These are phyloP conservation scores for Metellina segmentata DNA, from an alignment of 2,888 invertebrate genomes.

Conservation along the genomic window DNA sequence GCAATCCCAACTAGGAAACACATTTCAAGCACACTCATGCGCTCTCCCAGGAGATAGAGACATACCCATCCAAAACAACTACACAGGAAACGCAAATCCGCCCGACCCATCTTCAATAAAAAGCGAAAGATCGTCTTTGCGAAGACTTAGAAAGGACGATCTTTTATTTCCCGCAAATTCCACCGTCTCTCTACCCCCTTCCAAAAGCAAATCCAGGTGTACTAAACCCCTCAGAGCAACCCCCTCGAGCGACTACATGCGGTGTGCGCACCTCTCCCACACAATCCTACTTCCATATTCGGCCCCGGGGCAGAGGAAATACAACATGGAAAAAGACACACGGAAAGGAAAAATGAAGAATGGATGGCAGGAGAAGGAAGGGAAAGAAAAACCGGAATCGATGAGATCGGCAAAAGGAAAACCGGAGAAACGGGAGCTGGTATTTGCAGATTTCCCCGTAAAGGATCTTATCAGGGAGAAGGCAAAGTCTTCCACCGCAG, in stretches of 20 bases:
- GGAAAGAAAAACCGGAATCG: conserved; percentile 43
- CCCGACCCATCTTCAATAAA: not conserved
- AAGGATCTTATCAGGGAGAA: conserved; percentile 65
- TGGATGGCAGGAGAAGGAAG: not conserved
- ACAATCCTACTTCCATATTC: not conserved
- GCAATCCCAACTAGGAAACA: not conserved
- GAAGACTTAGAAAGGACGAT: not conserved
- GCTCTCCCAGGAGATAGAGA: not conserved
- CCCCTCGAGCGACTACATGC: conserved; percentile 24
- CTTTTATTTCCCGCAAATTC: conserved; percentile 2
- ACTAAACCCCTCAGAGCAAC: no score
- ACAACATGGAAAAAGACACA: not conserved
- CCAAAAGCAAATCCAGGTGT: no score
- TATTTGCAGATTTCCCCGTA: conserved; percentile 63
- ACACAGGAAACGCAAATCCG: not conserved
- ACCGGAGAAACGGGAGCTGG: conserved; percentile 44
- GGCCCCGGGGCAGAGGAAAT: not conserved
- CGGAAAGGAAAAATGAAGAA: not conserved
- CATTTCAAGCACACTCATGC: not conserved
- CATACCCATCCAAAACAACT: not conserved
- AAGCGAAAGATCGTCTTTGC: not conserved
- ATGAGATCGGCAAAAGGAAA: conserved; percentile 44
- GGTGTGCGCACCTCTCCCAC: conserved; percentile 13
- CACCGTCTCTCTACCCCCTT: not conserved
- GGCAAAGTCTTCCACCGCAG: conserved; percentile 65